phyloP scores from a whole-genome alignment of 2,113 vertebrate genomes.

The Phaetusa simplex region DNA sequence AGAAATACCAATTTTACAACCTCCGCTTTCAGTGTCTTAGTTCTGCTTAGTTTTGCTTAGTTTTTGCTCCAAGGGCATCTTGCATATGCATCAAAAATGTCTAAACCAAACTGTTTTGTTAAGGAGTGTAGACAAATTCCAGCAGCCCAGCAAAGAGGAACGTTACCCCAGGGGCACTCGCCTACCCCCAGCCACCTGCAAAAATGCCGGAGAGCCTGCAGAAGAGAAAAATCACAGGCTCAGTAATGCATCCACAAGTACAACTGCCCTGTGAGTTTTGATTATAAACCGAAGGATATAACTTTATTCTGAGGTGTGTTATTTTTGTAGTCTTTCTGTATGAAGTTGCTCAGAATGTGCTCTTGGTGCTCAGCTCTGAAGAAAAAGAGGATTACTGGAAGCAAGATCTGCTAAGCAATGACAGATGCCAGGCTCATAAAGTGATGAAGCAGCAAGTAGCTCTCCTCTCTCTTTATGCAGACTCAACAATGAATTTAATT shows the following conservation, averaged over 20 bases:
- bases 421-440: neutral
- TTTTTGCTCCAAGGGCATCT: neutral
- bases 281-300: neutral
- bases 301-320: neutral
- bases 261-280: neutral
- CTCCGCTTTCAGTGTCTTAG: neutral
- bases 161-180: neutral
- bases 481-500: constrained; percentile 5
- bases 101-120: constrained; percentile 54
- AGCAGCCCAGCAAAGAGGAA: constrained; percentile 32
- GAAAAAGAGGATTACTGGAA: constrained; percentile 7
- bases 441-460: constrained; percentile 1
- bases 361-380: neutral
- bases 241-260: neutral
- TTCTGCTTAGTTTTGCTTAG: neutral
- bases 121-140: constrained; percentile 9
- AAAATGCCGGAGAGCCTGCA: neutral
- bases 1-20: neutral
- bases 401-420: neutral
- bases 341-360: neutral
- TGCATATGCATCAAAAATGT: neutral
- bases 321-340: neutral
- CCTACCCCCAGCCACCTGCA: neutral
- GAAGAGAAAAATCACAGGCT: neutral
- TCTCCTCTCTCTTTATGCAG: constrained; percentile 11